Base-by-base conservation (phyloP, 1,140 invertebrate genomes). In the Cardiocondyla obscurior region DNA sequence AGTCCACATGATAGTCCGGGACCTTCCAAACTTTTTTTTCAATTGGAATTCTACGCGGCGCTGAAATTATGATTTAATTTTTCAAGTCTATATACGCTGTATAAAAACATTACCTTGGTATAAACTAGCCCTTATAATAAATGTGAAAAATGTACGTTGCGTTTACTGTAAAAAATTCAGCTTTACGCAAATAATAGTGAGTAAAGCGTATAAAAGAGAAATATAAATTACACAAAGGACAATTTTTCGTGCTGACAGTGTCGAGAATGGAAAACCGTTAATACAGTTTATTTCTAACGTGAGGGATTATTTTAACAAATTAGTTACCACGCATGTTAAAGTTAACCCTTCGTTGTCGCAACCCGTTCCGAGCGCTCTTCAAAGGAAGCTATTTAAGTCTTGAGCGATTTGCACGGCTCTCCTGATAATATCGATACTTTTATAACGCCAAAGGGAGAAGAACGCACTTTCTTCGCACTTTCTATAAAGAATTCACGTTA, bases 331-430 rank as follows among this genome's bases (percentile, higher is more conserved):
- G 46, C 33, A 51, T 77, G 19, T 79, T 79, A 28, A 79, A 79
- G 36, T 6, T 33, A 46, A 72, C 53, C 28, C 55, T 73, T 69
- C 62, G 36, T 67, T n/a, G 36, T 30, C 6, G 12, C 53, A 36
- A n/a, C n/a, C 64, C 33, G 33, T 79, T 69, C 46, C 16, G 53
- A 39, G 46, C 46, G 25, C 62, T 67, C 33, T 64, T 79, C 74
- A 79, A 79, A 79, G 74, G 49, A 62, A 79, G 74, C 69, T 79
- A 79, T 79, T 79, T 79, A 79, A 69, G 74, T 79, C 74, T 69
- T 69, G 62, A 79, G 74, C 74, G 33, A 39, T 53, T 74, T 53
- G 22, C 49, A 55, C 69, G 69, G 22, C 64, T 64, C 58, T 67
- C 46, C 46, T 46, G 62, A 79, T 79, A 79, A 79, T 36, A 46